Base-by-base conservation (phyloP, 2,113 vertebrate species). In the Lepus americanus region DNA sequence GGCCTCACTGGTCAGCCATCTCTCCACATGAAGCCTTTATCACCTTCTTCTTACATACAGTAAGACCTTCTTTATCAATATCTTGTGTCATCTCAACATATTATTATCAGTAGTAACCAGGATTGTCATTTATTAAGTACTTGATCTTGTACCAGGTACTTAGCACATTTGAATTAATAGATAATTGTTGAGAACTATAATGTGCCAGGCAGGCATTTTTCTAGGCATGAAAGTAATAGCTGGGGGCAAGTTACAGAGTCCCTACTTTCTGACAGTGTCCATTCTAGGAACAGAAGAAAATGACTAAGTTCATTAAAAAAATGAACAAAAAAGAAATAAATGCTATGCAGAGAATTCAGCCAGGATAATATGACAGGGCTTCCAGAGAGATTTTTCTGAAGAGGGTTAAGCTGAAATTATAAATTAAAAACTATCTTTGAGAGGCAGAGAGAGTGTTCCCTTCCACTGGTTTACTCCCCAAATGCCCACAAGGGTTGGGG, bases 61-160 rank as follows among this genome's bases (percentile, higher is more conserved):
- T 31, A 64, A 72, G 23, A 78, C 22, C 87, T 80, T 44, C 17
- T 49, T 25, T 89, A 84, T 85, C 3, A n/a, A 94, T 87, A 90
- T 85, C 23, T 70, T 87, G 4, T 81, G 51, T 22, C 10, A 29
- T 77, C 17, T 74, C 91, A 77, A 67, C 61, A 19, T 61, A 70
- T 70, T 63, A 73, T 72, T 92, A 39, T 76, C 86, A 87, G n/a
- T 84, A 81, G 72, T 89, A 61, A 90, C 80, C 36, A 23, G 44
- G 25, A 44, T 17, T 86, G 74, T 13, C 20, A 74, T 83, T 89
- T 89, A 84, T 23, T 80, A 53, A 80, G 29, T 1, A 69, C 5
- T 72, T 87, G 67, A 23, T 20, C 78, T 31, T 9, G 1, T 55
- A 53, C 17, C 25, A 27, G 59, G 31, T 90, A 27, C 4, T 84